Conservation (phyloP, 2,797 vertebrate genomes). For the Anomalospiza imberbis region DNA sequence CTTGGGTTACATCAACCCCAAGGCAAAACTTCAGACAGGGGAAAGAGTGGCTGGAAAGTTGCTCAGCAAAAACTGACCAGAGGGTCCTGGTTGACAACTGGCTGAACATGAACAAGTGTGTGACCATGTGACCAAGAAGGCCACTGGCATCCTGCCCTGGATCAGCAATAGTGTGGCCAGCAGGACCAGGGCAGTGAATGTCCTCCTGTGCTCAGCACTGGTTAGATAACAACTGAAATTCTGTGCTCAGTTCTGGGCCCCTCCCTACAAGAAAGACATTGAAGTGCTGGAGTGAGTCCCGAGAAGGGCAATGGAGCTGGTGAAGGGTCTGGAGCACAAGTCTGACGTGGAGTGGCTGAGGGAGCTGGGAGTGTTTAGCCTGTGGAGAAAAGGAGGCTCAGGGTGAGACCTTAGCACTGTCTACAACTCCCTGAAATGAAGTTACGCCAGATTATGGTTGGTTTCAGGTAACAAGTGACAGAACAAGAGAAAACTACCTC, state of each 20-base stretch:
- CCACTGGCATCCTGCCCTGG: neutral
- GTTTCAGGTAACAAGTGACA: neutral
- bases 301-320: neutral
- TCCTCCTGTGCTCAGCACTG: neutral
- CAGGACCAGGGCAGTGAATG: neutral
- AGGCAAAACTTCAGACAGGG: neutral
- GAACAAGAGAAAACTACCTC: neutral
- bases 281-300: neutral
- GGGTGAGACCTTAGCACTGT: neutral
- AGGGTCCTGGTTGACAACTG: rapidly evolving
- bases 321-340: neutral
- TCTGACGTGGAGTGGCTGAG: neutral
- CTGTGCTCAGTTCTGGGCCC: neutral
- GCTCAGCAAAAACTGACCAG: neutral
- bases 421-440: neutral
- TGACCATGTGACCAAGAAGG: neutral
- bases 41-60: neutral
- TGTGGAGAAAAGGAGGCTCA: neutral
- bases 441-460: rapidly evolving
- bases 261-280: neutral
- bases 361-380: neutral
- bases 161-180: neutral
- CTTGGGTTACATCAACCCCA: neutral
- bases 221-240: neutral
- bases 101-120: neutral